Evolutionary conservation across 2,797 vertebrate species (phyloP).

Genomic region (Macropodus opercularis): DNA sequence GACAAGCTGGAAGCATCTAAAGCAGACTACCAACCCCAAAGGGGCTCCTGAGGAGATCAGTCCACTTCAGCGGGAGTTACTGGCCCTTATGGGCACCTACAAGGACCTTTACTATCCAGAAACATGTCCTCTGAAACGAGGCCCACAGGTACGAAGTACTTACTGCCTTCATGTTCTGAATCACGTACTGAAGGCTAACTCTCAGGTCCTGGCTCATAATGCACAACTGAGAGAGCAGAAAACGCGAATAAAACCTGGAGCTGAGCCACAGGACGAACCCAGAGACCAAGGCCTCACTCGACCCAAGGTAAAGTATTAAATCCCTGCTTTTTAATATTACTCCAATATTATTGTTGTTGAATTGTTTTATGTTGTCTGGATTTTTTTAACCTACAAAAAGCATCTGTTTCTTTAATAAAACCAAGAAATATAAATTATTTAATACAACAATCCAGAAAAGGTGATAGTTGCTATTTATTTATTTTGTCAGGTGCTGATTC

Average conservation of each 20-base stretch:
- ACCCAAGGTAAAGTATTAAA: conserved; percentile 89
- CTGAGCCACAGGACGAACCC: conserved; percentile 80
- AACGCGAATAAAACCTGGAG: conserved; percentile 59
- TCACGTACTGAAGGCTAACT: conserved; percentile 94
- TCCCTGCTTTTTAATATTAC: too few species aligned
- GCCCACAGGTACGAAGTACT: conserved; percentile 82
- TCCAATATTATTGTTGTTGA: too few species aligned
- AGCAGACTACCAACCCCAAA: conserved; percentile 68
- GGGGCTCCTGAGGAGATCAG: conserved; percentile 70
- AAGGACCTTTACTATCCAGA: conserved; percentile 91
- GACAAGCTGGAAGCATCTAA: conserved; percentile 82
- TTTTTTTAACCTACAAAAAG: too few species aligned
- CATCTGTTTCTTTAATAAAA: too few species aligned
- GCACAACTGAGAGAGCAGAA: conserved; percentile 77
- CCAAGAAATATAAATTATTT: too few species aligned
- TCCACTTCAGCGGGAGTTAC: conserved; percentile 88
- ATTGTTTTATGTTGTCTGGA: too few species aligned
- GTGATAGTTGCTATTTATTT: too few species aligned
- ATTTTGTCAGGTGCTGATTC: conserved; percentile 87
- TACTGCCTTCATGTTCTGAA: conserved; percentile 95
- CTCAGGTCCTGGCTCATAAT: conserved; percentile 90
- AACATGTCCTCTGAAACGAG: conserved; percentile 80
- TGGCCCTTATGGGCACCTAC: conserved; percentile 90
- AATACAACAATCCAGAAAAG: too few species aligned
- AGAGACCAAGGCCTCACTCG: conserved; percentile 95